These are phyloP conservation scores for Cremastinae sp. DNA, from an alignment of 2,888 invertebrate genomes.

Conservation along the genomic window DNA sequence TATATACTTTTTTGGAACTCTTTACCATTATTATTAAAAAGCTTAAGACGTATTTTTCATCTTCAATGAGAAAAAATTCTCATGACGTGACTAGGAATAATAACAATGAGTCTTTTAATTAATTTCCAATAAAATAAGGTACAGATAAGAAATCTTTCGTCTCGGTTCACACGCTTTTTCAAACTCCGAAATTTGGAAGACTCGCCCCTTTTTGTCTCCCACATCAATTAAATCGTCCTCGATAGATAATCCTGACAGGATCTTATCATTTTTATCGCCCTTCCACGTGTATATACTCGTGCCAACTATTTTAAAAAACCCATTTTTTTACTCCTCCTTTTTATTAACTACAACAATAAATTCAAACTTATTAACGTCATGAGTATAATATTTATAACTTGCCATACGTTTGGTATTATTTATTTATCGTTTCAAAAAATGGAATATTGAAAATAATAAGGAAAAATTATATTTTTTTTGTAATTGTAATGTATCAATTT, in stretches of 20 bases:
- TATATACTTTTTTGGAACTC: too few relatives aligned
- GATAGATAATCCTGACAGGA: constrained; percentile 54
- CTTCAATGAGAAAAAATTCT: neutral
- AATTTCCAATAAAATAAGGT: neutral
- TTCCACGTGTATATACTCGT: constrained; percentile 35
- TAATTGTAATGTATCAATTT: too few relatives aligned
- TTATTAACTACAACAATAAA: neutral
- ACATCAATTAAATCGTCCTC: constrained; percentile 64
- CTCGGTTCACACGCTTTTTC: constrained; percentile 1
- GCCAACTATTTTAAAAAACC: neutral
- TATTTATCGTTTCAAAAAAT: too few relatives aligned
- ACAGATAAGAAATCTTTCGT: neutral
- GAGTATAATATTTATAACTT: too few relatives aligned
- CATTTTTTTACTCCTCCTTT: neutral
- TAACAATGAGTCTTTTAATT: too few relatives aligned
- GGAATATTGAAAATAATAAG: too few relatives aligned
- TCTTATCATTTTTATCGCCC: constrained; percentile 63
- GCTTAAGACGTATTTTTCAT: neutral
- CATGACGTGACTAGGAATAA: too few relatives aligned
- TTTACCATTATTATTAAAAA: neutral
- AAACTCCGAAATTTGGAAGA: constrained; percentile 14
- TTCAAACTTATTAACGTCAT: too few relatives aligned
- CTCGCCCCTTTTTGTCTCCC: constrained; percentile 64
- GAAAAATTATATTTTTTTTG: too few relatives aligned
- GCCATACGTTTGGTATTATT: too few relatives aligned